These are phyloP conservation scores for Drosophila insularis DNA, from an alignment of 1,140 invertebrate genomes.

Conservation along the genomic window DNA sequence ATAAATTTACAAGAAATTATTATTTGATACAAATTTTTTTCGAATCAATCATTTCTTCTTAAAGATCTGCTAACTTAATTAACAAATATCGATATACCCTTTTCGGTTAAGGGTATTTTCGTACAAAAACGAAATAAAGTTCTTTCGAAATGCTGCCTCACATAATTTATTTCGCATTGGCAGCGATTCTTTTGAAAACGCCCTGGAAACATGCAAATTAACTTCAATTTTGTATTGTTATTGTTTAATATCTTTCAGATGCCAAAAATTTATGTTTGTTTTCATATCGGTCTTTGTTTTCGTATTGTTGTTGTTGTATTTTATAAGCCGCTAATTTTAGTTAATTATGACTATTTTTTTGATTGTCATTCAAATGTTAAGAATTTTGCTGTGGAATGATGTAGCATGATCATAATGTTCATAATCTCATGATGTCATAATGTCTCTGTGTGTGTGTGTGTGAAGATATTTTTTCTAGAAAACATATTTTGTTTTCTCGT, in stretches of 20 bases:
- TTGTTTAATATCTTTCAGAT: slow-evolving; percentile 40
- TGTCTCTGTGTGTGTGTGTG: slow-evolving; percentile 15
- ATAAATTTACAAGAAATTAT: too few relatives aligned
- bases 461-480: slow-evolving; percentile 11
- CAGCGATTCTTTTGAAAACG: slow-evolving; percentile 57
- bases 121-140: slow-evolving; percentile 40
- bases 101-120: slow-evolving; percentile 4
- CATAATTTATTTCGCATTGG: slow-evolving; percentile 65
- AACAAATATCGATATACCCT: background rate
- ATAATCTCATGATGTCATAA: slow-evolving; percentile 61
- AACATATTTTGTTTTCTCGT: slow-evolving; percentile 13
- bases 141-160: slow-evolving; percentile 67
- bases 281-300: slow-evolving; percentile 17
- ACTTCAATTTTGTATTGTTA: slow-evolving; percentile 60
- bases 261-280: slow-evolving; percentile 49
- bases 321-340: slow-evolving; percentile 62
- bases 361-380: slow-evolving; percentile 56
- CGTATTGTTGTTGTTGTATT: slow-evolving; percentile 38
- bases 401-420: slow-evolving; percentile 42
- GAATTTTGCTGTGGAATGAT: slow-evolving; percentile 24
- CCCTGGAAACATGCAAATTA: slow-evolving; percentile 72
- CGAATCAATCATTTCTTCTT: too few relatives aligned
- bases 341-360: slow-evolving; percentile 68
- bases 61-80: too few relatives aligned
- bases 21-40: too few relatives aligned